A percentile compares a stretch with the other conserved stretches of the same genome.
Conservation (phyloP, 1,140 invertebrate species). For the Lithobius niger region DNA sequence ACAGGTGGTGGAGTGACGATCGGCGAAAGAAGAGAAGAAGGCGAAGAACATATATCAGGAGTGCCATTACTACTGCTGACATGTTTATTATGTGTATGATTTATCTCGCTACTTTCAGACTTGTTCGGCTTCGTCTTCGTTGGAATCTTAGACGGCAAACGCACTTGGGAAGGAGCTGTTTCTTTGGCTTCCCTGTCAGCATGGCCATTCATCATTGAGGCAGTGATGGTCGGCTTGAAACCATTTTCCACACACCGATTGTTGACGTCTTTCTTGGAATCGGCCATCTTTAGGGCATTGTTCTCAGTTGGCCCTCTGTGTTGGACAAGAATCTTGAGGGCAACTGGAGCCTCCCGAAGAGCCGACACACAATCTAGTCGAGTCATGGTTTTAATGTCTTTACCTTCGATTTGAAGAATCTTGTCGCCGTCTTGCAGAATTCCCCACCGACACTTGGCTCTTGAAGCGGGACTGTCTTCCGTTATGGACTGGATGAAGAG, state of each 20-base stretch:
- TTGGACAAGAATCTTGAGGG: conserved; percentile 52
- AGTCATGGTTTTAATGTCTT: conserved; percentile 58
- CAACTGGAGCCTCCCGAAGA: conserved; percentile 67
- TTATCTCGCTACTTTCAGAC: too few species aligned
- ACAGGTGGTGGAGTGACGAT: background rate
- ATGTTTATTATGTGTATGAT: too few species aligned
- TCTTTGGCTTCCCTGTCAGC: conserved; percentile 14
- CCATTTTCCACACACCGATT: conserved; percentile 12
- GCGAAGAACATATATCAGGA: background rate
- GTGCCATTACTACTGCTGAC: too few species aligned
- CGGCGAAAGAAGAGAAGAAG: background rate
- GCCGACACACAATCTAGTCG: conserved; percentile 72
- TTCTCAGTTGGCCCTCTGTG: conserved; percentile 35
- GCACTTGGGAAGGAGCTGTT: conserved; percentile 19
- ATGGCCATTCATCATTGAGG: conserved; percentile 9
- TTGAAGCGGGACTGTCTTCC: conserved; percentile 68
- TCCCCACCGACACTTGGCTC: conserved; percentile 63
- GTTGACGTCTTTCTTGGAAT: conserved; percentile 13
- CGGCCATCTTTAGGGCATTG: conserved; percentile 15
- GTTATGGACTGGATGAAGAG: conserved; percentile 81
- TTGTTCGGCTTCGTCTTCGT: too few species aligned
- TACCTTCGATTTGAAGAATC: conserved; percentile 67
- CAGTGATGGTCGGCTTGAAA: conserved; percentile 14
- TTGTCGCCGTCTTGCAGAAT: conserved; percentile 67
- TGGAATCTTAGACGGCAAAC: conserved; percentile 9